These are phyloP conservation scores for Chesias legatella DNA, from an alignment of 2,888 invertebrate species.

Conservation along the genomic window DNA sequence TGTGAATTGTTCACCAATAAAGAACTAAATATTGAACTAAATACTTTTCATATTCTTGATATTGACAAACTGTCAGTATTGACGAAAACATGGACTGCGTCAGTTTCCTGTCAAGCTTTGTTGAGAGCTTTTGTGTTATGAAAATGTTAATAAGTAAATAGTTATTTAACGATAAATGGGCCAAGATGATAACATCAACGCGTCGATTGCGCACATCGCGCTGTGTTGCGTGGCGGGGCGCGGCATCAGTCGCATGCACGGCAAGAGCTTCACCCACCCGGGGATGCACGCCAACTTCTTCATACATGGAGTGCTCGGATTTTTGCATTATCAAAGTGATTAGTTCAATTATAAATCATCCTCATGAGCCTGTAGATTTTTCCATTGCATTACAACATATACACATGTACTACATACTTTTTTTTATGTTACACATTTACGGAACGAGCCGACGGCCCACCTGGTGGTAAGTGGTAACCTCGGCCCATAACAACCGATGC, in stretches of 20 bases:
- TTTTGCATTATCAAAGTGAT: slow-evolving; percentile 58
- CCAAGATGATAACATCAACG: slow-evolving; percentile 45
- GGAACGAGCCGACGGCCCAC: too few species aligned
- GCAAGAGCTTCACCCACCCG: slow-evolving; percentile 50
- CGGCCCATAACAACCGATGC: too few species aligned
- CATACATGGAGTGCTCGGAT: slow-evolving; percentile 60
- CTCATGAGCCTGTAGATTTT: too few species aligned
- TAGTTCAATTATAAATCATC: slow-evolving; percentile 2
- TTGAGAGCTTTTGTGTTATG: slow-evolving; percentile 19
- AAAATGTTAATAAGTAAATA: too few species aligned
- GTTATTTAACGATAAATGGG: slow-evolving; percentile 44
- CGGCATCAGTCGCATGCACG: slow-evolving; percentile 40
- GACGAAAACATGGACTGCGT: too few species aligned
- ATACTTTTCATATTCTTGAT: too few species aligned
- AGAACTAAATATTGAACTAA: too few species aligned
- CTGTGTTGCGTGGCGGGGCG: slow-evolving; percentile 54
- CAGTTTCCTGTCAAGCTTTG: slow-evolving; percentile 3
- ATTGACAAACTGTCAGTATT: too few species aligned
- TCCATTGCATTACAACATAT: neutral
- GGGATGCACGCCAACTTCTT: slow-evolving; percentile 68
- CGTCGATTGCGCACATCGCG: slow-evolving; percentile 58
- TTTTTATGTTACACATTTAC: too few species aligned
- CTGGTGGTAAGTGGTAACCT: too few species aligned
- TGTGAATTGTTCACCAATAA: too few species aligned
- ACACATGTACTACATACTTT: too few species aligned